Evolutionary conservation across 2,888 invertebrate genomes (phyloP).

Genomic region (Hydroisotoma schaefferi): DNA sequence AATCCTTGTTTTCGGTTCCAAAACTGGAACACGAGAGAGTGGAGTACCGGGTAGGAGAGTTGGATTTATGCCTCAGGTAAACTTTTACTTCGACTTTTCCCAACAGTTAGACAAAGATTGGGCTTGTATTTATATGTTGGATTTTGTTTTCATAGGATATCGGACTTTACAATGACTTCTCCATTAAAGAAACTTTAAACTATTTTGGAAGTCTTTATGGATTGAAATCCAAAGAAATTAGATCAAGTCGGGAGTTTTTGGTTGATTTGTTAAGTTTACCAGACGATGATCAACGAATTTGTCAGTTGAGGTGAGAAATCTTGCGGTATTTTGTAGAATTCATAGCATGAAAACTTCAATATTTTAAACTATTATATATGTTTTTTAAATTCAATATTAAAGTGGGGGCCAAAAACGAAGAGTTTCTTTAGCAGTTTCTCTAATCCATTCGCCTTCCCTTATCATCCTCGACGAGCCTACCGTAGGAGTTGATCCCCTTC

Average conservation of each 20-base stretch:
- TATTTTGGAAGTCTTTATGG: slow-evolving; percentile 28
- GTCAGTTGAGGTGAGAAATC: slow-evolving; percentile 14
- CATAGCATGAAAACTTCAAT: too few species aligned
- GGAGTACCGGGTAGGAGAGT: slow-evolving; percentile 53
- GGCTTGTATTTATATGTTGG: neutral
- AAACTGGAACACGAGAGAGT: slow-evolving; percentile 51
- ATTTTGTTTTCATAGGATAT: slow-evolving; percentile 22
- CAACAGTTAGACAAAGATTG: too few species aligned
- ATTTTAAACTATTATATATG: too few species aligned
- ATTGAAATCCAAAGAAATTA: slow-evolving; percentile 17
- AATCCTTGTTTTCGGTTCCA: slow-evolving; percentile 52
- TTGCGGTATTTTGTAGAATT: too few species aligned
- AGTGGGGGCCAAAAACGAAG: slow-evolving; percentile 55
- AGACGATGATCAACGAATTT: neutral
- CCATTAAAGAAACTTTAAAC: slow-evolving; percentile 25
- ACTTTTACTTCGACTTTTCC: neutral
- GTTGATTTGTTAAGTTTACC: slow-evolving; percentile 22
- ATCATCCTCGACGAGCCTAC: slow-evolving; percentile 89
- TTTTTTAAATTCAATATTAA: slow-evolving; percentile 8
- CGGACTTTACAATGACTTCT: slow-evolving; percentile 30
- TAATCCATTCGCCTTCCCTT: slow-evolving; percentile 53
- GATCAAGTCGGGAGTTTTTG: slow-evolving; percentile 1
- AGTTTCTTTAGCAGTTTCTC: slow-evolving; percentile 53
- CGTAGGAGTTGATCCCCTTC: slow-evolving; percentile 84
- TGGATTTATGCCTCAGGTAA: slow-evolving; percentile 54